Evolutionary conservation across 2,888 invertebrate species (phyloP), one percentile per base, ranked within the genome.

Genomic region (Xanthorhoe designata): DNA sequence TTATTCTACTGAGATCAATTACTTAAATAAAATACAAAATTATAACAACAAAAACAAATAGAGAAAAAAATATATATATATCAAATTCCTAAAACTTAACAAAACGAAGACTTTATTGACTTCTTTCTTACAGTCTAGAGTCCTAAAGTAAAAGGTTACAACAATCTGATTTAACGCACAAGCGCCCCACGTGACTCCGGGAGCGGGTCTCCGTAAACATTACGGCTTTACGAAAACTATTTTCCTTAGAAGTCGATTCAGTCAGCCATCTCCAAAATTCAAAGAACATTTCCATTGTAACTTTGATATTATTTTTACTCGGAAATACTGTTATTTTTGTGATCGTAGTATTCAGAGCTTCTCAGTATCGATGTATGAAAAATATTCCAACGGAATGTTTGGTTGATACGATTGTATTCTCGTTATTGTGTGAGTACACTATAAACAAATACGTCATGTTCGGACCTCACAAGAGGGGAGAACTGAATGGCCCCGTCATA

Each of bases 201-300:
- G 68, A 68, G 71, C 63, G 70, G 71, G 70, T 69, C 49, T 70
- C 64, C 70, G 71, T 69, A 69, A 74, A 72, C 67, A 72, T 65
- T 53, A 53, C 63, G 65, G 64, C 66, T 68, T 68, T 70, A 64
- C 57, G 64, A 66, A 71, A 69, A 65, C 66, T 66, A 63, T 69
- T 68, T 63, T 67, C 50, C 62, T 64, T 67, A 62, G 62, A 67
- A 70, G 70, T 70, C 73, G 68, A 64, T 61, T 70, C 69, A 69
- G 66, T 68, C 66, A 57, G 61, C 66, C 70, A 63, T 69, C 65
- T 64, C 64, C 58, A 47, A 64, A 69, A 73, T 67, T 66, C 64
- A 65, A 57, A 66, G 55, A 73, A 66, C 70, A 68, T 66, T 69
- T 54, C 62, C 49, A 64, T 63, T 69, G 66, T 67, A 51, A 50